A percentile compares a stretch with the other conserved stretches of the same genome.
phyloP scores from a whole-genome alignment of 2,797 vertebrate species.

The Cryptoprocta ferox region DNA sequence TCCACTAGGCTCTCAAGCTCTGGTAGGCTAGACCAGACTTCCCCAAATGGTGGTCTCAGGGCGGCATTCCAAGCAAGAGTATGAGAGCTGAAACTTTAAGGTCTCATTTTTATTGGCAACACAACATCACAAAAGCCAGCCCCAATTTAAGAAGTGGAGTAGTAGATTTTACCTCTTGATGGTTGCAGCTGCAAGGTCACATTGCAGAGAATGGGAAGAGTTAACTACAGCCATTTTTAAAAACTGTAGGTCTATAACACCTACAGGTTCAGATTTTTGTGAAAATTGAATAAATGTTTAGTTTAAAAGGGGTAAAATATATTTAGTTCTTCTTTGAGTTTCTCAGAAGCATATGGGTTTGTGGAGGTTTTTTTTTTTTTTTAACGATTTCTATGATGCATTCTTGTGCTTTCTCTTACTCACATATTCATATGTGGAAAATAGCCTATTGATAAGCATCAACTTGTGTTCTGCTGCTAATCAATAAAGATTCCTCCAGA shows the following conservation, averaged over 20 bases:
- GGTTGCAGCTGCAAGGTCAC: background rate
- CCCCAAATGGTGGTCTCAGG: background rate
- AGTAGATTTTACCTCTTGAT: background rate
- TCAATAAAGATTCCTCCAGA: conserved; percentile 34
- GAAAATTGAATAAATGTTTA: conserved; percentile 24
- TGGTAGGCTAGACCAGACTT: background rate
- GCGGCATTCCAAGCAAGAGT: background rate
- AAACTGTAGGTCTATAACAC: background rate
- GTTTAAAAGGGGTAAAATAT: background rate
- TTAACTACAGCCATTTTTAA: background rate
- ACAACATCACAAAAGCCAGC: background rate
- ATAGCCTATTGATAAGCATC: background rate
- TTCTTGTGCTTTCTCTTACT: conserved; percentile 32
- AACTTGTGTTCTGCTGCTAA: conserved; percentile 1
- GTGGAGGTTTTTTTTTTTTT: no score
- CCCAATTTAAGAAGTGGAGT: background rate
- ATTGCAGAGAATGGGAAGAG: background rate
- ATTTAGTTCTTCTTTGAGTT: background rate
- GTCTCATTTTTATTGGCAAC: background rate
- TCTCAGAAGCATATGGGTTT: background rate
- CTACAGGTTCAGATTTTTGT: background rate
- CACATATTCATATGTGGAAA: background rate
- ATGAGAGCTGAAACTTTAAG: background rate
- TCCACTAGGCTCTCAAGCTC: background rate
- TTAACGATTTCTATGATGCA: background rate